Base-by-base conservation (phyloP, 2,113 vertebrate species). In the Elaphurus davidianus region DNA sequence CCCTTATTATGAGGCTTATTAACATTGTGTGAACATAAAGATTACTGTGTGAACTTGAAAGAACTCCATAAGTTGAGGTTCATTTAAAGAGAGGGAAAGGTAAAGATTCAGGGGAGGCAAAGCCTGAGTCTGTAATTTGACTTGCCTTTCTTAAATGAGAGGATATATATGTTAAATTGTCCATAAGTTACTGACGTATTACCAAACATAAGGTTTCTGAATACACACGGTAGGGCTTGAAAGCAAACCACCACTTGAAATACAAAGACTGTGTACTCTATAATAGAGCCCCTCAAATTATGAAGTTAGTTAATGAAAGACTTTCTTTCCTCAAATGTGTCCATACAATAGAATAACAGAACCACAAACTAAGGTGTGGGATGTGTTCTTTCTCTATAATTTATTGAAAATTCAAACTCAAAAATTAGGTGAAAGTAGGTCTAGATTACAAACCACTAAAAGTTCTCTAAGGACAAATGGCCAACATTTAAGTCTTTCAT, bases 21-120 rank as follows among this genome's bases (percentile, higher is more conserved):
- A 93, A 93, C 85, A 79, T 82, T 87, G 4, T 62, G 55, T 88
- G 88, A 92, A 95, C 76, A 81, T 79, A 89, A 67, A 88, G 43
- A 90, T 95, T 97, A 92, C 67, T 94, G 52, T 94, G 60, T 95
- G 36, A 91, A 78, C 78, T 16, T 81, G 36, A 93, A 98, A 96
- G 62, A 81, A 59, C 55, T 55, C 25, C 1, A 25, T 71, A 93
- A 30, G 90, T 36, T 54, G 40, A 36, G 15, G 40, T 27, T 15
- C 55, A 64, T 89, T 94, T 95, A 97, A 91, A 90, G 79, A 71
- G 81, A 85, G 15, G 17, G 7, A 62, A 91, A 85, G n/a, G 36
- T 88, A 97, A n/a, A 71, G 15, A 74, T 33, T 62, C 13, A 1
- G 15, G 45, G 88, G 87, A 93, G 82, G 82, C 25, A 83, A 84